Evolutionary conservation across 2,888 invertebrate genomes (phyloP).

Genomic region (Oxystoma pomonae): DNA sequence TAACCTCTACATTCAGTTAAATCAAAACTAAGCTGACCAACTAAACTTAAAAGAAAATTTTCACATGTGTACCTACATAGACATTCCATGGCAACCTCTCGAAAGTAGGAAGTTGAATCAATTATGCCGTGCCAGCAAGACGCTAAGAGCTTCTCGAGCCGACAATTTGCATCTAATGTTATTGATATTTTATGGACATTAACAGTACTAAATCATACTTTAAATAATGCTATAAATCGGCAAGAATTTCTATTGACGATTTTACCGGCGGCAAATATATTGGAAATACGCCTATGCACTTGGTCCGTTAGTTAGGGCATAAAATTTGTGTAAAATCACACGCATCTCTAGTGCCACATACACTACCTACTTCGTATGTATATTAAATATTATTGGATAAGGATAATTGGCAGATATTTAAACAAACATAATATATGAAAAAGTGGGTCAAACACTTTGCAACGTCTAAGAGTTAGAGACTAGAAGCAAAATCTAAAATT

Average conservation of each 20-base stretch:
- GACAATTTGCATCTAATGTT: slow-evolving; percentile 1
- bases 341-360: too few relatives aligned
- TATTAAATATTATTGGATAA: too few relatives aligned
- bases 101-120: not conserved
- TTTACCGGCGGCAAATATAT: not conserved
- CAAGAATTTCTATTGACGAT: not conserved
- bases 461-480: too few relatives aligned
- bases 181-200: slow-evolving; percentile 4
- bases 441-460: too few relatives aligned
- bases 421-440: too few relatives aligned
- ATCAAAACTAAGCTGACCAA: too few relatives aligned
- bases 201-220: not conserved
- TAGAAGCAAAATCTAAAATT: too few relatives aligned
- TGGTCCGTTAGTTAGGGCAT: not conserved
- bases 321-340: not conserved
- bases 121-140: not conserved
- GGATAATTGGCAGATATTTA: too few relatives aligned
- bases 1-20: too few relatives aligned
- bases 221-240: not conserved
- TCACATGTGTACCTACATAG: not conserved
- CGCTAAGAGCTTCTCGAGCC: not conserved
- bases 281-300: not conserved
- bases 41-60: too few relatives aligned
- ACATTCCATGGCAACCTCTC: not conserved
- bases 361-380: too few relatives aligned